Conservation (phyloP, 2,797 vertebrate species). For the Anguilla pacifica region DNA sequence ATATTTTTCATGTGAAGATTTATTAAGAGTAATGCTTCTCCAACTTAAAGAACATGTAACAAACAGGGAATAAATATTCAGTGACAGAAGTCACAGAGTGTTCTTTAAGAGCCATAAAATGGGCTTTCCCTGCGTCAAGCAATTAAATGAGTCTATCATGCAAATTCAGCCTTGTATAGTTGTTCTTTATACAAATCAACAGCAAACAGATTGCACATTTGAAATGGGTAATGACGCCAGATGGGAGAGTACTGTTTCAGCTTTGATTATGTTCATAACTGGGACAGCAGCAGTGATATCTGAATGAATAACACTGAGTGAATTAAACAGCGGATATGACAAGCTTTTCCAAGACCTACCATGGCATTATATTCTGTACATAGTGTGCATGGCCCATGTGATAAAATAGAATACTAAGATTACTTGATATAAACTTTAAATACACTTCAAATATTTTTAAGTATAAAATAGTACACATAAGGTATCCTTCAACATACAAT, state of each 20-base stretch:
- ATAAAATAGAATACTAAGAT: too few species aligned
- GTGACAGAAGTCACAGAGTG: background rate
- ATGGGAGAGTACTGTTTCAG: background rate
- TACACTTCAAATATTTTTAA: too few species aligned
- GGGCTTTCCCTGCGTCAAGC: background rate
- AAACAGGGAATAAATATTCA: background rate
- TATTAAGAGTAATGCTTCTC: conserved; percentile 1
- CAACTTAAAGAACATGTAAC: too few species aligned
- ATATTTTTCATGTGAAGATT: background rate
- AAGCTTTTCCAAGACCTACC: background rate
- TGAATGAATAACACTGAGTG: background rate
- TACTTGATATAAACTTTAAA: too few species aligned
- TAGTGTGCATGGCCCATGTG: too few species aligned
- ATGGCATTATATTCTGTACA: background rate
- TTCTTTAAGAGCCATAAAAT: background rate
- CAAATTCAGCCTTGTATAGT: background rate
- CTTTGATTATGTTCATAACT: background rate
- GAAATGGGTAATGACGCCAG: background rate
- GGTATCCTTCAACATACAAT: too few species aligned
- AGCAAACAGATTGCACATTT: too few species aligned
- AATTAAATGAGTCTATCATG: background rate
- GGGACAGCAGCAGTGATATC: background rate
- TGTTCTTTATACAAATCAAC: background rate
- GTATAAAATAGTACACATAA: too few species aligned
- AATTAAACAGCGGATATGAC: background rate